phyloP scores from a whole-genome alignment of 2,888 invertebrate genomes.

The Spisula subtruncata region DNA sequence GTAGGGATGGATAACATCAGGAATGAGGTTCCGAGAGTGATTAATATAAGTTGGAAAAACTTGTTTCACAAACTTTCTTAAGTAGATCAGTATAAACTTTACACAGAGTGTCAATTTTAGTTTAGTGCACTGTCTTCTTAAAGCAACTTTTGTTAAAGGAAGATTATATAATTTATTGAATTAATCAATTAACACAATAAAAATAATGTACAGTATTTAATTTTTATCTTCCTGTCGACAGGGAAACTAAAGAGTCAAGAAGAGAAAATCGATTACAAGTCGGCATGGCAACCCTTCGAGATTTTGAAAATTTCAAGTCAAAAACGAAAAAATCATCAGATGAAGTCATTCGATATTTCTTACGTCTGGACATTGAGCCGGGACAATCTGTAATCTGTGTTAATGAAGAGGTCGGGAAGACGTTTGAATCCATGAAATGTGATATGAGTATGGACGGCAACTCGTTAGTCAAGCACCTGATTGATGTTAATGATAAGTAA shows the following conservation, averaged over 20 bases:
- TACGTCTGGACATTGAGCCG: conserved; percentile 55
- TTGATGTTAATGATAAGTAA: conserved; percentile 58
- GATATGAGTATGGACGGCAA: conserved; percentile 46
- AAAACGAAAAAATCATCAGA: conserved; percentile 53
- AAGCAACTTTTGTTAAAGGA: background rate
- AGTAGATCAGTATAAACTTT: too few species aligned
- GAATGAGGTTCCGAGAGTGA: too few species aligned
- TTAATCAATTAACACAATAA: background rate
- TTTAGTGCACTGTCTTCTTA: background rate
- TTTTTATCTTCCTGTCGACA: conserved; percentile 31
- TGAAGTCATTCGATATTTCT: conserved; percentile 62
- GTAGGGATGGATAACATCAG: too few species aligned
- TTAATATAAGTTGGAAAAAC: too few species aligned
- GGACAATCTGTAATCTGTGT: conserved; percentile 52
- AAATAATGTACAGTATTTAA: background rate
- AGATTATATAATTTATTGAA: background rate
- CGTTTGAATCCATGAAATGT: conserved; percentile 55
- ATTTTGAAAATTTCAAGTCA: conserved; percentile 58
- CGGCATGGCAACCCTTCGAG: conserved; percentile 44
- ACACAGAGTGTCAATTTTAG: background rate
- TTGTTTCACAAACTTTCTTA: too few species aligned
- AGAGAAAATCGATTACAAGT: conserved; percentile 53
- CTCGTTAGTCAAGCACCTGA: conserved; percentile 58
- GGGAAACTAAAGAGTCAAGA: conserved; percentile 55
- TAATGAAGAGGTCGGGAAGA: conserved; percentile 45